Percentiles rank a stretch among this genome's conserved stretches.
phyloP scores from a whole-genome alignment of 2,113 vertebrate species.

The Sigmodon hispidus region DNA sequence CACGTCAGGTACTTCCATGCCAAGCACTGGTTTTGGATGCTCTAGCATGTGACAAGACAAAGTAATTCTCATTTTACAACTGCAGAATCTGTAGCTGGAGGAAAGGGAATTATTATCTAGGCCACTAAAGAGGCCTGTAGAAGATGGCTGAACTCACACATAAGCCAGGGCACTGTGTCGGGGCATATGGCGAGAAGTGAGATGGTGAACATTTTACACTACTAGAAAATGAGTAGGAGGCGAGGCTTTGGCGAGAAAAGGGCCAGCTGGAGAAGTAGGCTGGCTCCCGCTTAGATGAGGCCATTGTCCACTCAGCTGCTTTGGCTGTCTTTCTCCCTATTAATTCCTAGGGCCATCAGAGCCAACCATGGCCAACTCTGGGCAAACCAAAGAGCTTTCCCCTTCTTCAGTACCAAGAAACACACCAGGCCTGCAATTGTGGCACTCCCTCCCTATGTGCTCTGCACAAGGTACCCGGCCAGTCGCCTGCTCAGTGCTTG shows the following conservation, averaged over 20 bases:
- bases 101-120: accelerated
- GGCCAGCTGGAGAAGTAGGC: accelerated
- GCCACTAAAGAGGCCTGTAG: neutral
- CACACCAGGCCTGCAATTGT: neutral
- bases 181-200: neutral
- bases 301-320: neutral
- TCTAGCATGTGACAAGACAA: neutral
- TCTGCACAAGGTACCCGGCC: neutral
- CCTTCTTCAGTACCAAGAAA: neutral
- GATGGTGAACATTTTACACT: accelerated
- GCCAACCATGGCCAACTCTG: neutral
- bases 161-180: neutral
- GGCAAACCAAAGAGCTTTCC: neutral
- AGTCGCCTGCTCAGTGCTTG: neutral
- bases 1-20: accelerated
- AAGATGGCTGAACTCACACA: neutral
- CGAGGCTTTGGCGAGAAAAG: neutral
- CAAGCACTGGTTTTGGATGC: neutral
- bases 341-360: neutral
- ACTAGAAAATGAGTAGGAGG: neutral
- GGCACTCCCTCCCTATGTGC: neutral
- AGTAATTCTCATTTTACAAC: accelerated
- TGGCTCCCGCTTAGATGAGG: accelerated
- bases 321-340: accelerated
- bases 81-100: neutral